Percentiles rank a stretch among this genome's conserved stretches.
Evolutionary conservation across 2,888 invertebrate genomes (phyloP).

Genomic region (Nemapogon koenigi): DNA sequence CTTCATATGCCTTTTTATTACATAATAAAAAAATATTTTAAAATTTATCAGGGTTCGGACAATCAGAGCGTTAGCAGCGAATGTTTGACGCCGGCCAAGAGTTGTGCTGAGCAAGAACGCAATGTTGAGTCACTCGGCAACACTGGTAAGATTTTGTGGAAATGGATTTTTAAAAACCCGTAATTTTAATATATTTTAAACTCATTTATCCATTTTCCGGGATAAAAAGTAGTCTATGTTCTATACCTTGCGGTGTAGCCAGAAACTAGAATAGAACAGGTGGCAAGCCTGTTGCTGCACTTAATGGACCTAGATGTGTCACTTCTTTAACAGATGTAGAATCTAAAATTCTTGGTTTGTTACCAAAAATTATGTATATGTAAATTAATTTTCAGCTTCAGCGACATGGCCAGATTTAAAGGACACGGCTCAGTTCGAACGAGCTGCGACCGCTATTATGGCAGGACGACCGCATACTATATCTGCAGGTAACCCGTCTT

Average conservation of each 20-base stretch:
- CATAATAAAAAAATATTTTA: too few species aligned
- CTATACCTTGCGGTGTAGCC: too few species aligned
- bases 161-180: not conserved
- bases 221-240: too few species aligned
- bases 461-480: slow-evolving; percentile 92
- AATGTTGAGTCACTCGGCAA: slow-evolving; percentile 30
- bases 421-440: slow-evolving; percentile 76
- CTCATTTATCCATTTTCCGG: too few species aligned
- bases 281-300: too few species aligned
- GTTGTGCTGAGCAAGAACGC: slow-evolving; percentile 27
- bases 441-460: slow-evolving; percentile 75
- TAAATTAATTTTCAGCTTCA: slow-evolving; percentile 48
- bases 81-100: slow-evolving; percentile 39
- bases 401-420: slow-evolving; percentile 83
- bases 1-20: too few species aligned
- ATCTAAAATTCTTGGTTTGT: too few species aligned
- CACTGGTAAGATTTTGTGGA: slow-evolving; percentile 27
- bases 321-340: too few species aligned
- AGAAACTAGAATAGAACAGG: too few species aligned
- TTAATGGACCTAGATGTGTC: too few species aligned
- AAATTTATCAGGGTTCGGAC: slow-evolving; percentile 55
- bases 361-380: too few species aligned
- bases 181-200: too few species aligned
- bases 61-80: slow-evolving; percentile 60
- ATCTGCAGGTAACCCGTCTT: slow-evolving; percentile 68